phyloP scores from a whole-genome alignment of 2,888 invertebrate genomes.

The Scaptomyza tumidula region DNA sequence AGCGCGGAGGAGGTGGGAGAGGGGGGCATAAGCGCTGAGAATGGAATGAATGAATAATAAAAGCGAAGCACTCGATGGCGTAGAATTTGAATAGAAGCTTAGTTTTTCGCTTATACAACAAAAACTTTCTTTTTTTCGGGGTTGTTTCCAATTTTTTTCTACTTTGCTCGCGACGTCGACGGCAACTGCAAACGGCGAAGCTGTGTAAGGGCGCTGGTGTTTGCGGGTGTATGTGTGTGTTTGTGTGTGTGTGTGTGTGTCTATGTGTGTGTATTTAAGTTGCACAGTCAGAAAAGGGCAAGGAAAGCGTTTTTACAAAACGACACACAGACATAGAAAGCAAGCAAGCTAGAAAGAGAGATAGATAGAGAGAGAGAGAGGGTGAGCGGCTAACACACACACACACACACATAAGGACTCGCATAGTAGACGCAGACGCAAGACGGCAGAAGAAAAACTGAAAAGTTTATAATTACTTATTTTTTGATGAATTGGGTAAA shows the following conservation, averaged over 20 bases:
- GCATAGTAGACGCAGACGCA: constrained; percentile 69
- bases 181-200: constrained; percentile 34
- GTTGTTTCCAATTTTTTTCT: constrained; percentile 79
- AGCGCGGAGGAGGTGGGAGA: background rate
- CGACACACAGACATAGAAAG: constrained; percentile 37
- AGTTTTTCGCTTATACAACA: constrained; percentile 83
- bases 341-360: background rate
- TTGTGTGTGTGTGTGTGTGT: constrained; percentile 25
- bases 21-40: constrained; percentile 43
- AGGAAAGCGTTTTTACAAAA: constrained; percentile 73
- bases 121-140: constrained; percentile 78
- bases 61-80: constrained; percentile 82
- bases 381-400: background rate
- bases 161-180: constrained; percentile 57
- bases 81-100: constrained; percentile 84
- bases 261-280: constrained; percentile 53
- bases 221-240: constrained; percentile 20
- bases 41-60: constrained; percentile 80
- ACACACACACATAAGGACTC: background rate
- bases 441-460: constrained; percentile 71
- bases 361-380: background rate
- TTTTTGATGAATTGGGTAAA: constrained; percentile 84
- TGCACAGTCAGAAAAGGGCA: constrained; percentile 69
- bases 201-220: constrained; percentile 15
- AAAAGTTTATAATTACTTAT: constrained; percentile 84